phyloP scores from a whole-genome alignment of 53 echinoderm and acorn worm species.

The Crossaster papposus region DNA sequence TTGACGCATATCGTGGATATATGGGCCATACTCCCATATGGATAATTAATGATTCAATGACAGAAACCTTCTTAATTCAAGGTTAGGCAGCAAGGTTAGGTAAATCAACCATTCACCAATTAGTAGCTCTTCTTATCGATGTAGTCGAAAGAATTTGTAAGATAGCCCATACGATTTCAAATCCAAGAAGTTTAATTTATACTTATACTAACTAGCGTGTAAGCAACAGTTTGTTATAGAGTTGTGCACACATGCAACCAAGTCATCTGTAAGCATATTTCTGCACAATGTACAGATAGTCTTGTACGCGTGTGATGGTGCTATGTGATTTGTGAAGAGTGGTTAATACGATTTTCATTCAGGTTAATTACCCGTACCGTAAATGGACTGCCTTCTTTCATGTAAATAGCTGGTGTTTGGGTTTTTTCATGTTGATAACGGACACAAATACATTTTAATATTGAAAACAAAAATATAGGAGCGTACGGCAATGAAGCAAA shows the following conservation, averaged over 20 bases:
- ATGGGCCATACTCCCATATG: no score
- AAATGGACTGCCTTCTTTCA: conserved; percentile 28
- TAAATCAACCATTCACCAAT: not conserved
- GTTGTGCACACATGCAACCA: not conserved
- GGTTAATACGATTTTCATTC: not conserved
- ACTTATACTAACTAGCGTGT: not conserved
- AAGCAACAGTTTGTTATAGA: not conserved
- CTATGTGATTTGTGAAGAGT: conserved; percentile 26
- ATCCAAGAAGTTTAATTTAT: no score
- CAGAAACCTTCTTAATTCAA: no score
- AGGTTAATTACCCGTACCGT: not conserved
- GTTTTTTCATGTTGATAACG: no score
- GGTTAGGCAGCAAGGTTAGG: not conserved
- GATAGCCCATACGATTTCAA: not conserved
- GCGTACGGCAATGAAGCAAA: not conserved
- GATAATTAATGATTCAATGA: no score
- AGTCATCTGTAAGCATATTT: not conserved
- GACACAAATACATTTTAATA: no score
- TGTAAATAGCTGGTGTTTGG: conserved; percentile 43
- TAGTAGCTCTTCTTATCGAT: not conserved
- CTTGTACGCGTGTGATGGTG: conserved; percentile 37
- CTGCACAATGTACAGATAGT: conserved; percentile 29
- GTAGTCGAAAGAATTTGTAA: not conserved
- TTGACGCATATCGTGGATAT: no score
- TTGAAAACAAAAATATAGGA: not conserved